phyloP scores from a whole-genome alignment of 1,140 invertebrate species.

The Charaxes varanes region DNA sequence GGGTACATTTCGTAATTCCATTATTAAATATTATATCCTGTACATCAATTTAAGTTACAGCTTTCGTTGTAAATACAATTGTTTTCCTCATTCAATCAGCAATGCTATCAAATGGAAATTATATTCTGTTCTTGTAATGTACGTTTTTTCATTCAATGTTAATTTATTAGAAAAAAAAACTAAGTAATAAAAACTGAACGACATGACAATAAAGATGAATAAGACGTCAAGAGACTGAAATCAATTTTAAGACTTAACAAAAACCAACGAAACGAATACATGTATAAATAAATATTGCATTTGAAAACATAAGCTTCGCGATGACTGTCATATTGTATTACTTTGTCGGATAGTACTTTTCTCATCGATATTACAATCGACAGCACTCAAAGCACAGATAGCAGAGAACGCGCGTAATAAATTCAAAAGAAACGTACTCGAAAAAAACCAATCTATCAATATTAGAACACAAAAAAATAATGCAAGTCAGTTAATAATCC shows the following conservation, averaged over 20 bases:
- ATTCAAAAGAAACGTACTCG: slow-evolving; percentile 57
- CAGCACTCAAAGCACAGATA: slow-evolving; percentile 36
- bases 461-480: slow-evolving; percentile 74
- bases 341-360: slow-evolving; percentile 44
- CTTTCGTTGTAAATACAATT: too few species aligned
- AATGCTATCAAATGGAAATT: too few species aligned
- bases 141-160: too few species aligned
- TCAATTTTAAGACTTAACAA: slow-evolving; percentile 32
- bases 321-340: slow-evolving; percentile 56
- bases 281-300: slow-evolving; percentile 21
- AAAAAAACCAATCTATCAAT: slow-evolving; percentile 73
- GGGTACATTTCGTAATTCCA: too few species aligned
- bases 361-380: slow-evolving; percentile 52
- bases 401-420: slow-evolving; percentile 40
- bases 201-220: slow-evolving; percentile 17
- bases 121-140: too few species aligned
- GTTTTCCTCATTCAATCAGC: too few species aligned
- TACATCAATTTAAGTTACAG: too few species aligned
- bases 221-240: slow-evolving; percentile 32
- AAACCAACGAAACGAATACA: slow-evolving; percentile 33
- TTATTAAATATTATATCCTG: too few species aligned
- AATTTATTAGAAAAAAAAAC: too few species aligned
- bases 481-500: slow-evolving; percentile 74
- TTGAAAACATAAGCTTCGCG: slow-evolving; percentile 42
- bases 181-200: background rate